phyloP scores from a whole-genome alignment of 2,113 vertebrate species.

The Protobothrops flavoviridis region DNA sequence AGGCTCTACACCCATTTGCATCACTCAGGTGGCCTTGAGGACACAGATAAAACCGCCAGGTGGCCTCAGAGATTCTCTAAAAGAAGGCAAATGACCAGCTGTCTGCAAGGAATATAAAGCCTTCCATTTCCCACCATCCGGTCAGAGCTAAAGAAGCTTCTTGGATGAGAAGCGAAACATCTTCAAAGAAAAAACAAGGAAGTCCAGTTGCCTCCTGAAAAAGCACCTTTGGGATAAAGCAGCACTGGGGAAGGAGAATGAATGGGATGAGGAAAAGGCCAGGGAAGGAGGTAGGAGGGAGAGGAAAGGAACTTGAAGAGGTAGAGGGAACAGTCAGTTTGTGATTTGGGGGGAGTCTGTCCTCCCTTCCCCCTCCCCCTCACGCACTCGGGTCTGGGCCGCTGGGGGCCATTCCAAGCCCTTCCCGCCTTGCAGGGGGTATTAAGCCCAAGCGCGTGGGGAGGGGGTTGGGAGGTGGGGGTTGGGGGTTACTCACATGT shows the following conservation, averaged over 20 bases:
- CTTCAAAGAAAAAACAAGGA: no score
- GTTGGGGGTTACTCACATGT: constrained; percentile 71
- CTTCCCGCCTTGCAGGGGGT: constrained; percentile 25
- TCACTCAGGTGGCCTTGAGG: no score
- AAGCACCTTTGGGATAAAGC: neutral
- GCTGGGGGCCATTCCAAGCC: neutral
- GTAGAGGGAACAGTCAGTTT: neutral
- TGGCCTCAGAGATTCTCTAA: no score
- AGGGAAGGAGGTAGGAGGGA: neutral
- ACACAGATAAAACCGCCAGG: no score
- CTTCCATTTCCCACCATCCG: no score
- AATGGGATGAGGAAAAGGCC: no score
- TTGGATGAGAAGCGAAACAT: no score
- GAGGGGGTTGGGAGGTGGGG: constrained; percentile 35
- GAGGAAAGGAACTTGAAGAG: neutral
- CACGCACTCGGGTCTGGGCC: neutral
- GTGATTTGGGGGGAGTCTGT: neutral
- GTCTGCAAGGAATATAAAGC: no score
- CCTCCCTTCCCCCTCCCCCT: neutral
- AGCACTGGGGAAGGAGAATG: neutral
- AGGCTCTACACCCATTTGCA: no score
- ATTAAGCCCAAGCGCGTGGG: constrained; percentile 23
- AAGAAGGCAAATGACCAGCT: no score
- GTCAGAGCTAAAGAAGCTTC: no score
- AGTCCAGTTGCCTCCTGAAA: no score